These are phyloP conservation scores for Gallinago undulata DNA, from an alignment of 2,113 vertebrate species.

Conservation along the genomic window DNA sequence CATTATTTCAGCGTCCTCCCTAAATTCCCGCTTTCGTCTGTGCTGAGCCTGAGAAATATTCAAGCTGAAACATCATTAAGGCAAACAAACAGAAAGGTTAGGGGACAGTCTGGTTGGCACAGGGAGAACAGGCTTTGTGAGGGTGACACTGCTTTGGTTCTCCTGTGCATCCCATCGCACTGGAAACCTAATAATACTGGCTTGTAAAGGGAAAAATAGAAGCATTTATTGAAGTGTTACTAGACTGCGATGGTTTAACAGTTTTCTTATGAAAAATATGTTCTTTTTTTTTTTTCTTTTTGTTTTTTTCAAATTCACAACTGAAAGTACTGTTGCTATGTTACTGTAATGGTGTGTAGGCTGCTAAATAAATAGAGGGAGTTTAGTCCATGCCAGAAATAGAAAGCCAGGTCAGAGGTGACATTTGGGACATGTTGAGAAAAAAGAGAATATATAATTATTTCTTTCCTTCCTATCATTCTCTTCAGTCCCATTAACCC, in stretches of 20 bases:
- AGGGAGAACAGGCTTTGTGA: neutral
- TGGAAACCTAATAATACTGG: neutral
- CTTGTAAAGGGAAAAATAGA: neutral
- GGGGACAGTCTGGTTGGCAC: neutral
- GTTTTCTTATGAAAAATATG: constrained; percentile 21
- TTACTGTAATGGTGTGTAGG: constrained; percentile 67
- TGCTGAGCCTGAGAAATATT: neutral
- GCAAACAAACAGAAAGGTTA: neutral
- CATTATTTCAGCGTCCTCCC: neutral
- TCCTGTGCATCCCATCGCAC: neutral
- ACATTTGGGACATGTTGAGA: constrained; percentile 57
- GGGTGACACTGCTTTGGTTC: neutral
- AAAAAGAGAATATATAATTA: constrained; percentile 37
- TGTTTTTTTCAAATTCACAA: constrained; percentile 36
- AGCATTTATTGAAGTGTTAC: constrained; percentile 3
- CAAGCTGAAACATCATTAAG: neutral
- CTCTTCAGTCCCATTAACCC: constrained; percentile 35
- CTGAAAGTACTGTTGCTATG: constrained; percentile 66
- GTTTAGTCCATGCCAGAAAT: constrained; percentile 64
- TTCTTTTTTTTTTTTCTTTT: neutral
- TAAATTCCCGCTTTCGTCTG: neutral
- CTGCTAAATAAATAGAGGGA: constrained; percentile 69
- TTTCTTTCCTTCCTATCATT: constrained; percentile 61
- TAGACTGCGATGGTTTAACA: neutral
- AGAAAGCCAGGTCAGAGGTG: constrained; percentile 68